Conservation (phyloP, 2,888 invertebrate genomes). For the Chalcosyrphus nemorum region DNA sequence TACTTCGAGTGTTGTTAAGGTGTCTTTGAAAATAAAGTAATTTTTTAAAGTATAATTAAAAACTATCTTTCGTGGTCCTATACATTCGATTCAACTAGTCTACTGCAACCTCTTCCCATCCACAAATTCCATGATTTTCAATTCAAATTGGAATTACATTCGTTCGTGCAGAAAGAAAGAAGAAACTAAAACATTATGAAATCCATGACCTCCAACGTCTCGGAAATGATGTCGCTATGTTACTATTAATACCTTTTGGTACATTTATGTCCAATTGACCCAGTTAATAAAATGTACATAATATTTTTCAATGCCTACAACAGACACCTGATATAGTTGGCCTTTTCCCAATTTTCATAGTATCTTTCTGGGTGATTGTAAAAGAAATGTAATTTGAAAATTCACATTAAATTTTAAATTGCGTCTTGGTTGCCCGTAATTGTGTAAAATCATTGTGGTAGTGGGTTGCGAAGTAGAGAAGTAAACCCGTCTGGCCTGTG, state of each 20-base stretch:
- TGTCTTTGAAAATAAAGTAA: not conserved
- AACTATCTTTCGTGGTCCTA: too few species aligned
- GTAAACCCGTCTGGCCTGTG: not conserved
- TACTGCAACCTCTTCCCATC: not conserved
- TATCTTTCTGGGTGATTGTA: not conserved
- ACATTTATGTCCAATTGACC: conserved; percentile 22
- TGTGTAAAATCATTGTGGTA: not conserved
- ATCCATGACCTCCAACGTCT: conserved; percentile 31
- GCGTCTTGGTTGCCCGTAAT: not conserved
- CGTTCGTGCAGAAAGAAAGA: not conserved
- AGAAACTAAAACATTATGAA: conserved; percentile 17
- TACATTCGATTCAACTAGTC: not conserved
- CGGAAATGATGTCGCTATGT: conserved; percentile 20
- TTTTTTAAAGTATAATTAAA: not conserved
- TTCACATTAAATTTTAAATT: not conserved
- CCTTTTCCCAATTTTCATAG: not conserved
- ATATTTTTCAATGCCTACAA: not conserved
- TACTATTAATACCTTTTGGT: conserved; percentile 31
- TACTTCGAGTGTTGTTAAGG: conserved; percentile 5
- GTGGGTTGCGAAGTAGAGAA: not conserved
- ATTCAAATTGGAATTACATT: not conserved
- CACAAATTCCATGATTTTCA: not conserved
- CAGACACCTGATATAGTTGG: not conserved
- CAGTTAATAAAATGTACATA: not conserved
- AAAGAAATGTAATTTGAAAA: not conserved